Percentiles rank a stretch among this genome's conserved stretches.
phyloP scores from a whole-genome alignment of 2,888 invertebrate species.

The Rapana venosa region DNA sequence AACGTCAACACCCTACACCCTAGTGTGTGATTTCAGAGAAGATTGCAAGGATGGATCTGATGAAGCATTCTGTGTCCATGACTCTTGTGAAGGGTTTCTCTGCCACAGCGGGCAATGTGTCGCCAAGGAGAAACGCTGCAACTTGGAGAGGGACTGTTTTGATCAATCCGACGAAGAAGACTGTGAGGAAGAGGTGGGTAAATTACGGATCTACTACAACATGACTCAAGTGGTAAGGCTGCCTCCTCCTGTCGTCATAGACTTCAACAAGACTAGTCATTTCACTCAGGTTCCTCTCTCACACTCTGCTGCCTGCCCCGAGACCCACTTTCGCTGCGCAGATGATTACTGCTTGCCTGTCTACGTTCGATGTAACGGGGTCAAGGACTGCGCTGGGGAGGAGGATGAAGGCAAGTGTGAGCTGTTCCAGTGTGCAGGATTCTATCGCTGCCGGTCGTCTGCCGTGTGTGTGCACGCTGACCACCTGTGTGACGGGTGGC shows the following conservation, averaged over 20 bases:
- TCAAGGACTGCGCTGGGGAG: conserved; percentile 37
- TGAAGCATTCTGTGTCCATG: conserved; percentile 63
- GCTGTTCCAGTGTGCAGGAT: conserved; percentile 33
- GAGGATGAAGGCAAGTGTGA: conserved; percentile 44
- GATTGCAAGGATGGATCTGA: conserved; percentile 68
- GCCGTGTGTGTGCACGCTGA: conserved; percentile 44
- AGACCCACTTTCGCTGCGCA: conserved; percentile 36
- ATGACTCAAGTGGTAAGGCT: not conserved
- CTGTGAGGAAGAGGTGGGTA: not conserved
- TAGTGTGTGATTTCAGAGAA: conserved; percentile 69
- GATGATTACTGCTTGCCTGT: conserved; percentile 41
- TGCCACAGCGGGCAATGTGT: conserved; percentile 45
- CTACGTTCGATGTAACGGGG: conserved; percentile 41
- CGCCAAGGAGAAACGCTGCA: conserved; percentile 27
- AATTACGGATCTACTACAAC: too few relatives aligned
- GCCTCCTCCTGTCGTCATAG: conserved; percentile 31
- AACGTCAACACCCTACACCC: conserved; percentile 31
- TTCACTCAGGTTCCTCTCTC: not conserved
- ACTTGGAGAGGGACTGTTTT: conserved; percentile 43
- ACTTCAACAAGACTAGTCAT: conserved; percentile 25
- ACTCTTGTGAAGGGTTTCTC: conserved; percentile 19
- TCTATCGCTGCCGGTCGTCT: conserved; percentile 46
- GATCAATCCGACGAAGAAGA: conserved; percentile 48
- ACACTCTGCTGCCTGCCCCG: not conserved
- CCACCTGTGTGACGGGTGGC: conserved; percentile 46